A percentile compares a stretch with the other conserved stretches of the same genome.
These are phyloP conservation scores for Acanthurus lineatus DNA, from an alignment of 2,797 vertebrate genomes.

Conservation along the genomic window DNA sequence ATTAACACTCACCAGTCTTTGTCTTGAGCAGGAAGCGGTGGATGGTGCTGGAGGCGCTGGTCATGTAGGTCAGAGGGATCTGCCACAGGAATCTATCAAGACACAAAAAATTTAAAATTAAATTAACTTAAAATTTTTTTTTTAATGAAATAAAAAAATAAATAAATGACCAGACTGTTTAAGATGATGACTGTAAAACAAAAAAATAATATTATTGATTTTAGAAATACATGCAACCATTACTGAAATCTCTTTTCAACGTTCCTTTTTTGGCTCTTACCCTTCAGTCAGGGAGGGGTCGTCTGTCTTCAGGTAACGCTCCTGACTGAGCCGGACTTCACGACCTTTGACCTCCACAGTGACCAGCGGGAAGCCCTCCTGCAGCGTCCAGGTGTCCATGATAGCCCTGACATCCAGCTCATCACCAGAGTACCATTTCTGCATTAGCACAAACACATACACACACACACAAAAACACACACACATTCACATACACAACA, in stretches of 20 bases:
- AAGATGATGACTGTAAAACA: not conserved
- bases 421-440: constrained; percentile 89
- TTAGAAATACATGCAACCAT: not conserved
- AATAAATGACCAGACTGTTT: not conserved
- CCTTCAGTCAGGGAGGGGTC: constrained; percentile 76
- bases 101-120: not conserved
- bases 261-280: constrained; percentile 72
- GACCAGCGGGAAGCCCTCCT: constrained; percentile 93
- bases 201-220: no score
- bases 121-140: not conserved
- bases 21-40: constrained; percentile 90
- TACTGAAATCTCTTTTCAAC: not conserved
- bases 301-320: constrained; percentile 87
- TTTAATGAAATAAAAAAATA: no score
- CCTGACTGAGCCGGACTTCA: constrained; percentile 88
- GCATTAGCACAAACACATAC: constrained; percentile 20
- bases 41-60: constrained; percentile 86
- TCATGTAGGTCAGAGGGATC: constrained; percentile 92
- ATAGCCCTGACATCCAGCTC: constrained; percentile 88
- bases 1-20: constrained; percentile 85
- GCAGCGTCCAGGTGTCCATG: constrained; percentile 96
- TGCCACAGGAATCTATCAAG: constrained; percentile 90
- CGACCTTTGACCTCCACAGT: constrained; percentile 88
- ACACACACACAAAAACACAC: not conserved
- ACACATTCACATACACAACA: not conserved